Base-by-base conservation (phyloP, 2,113 vertebrate genomes). In the Sapajus apella region DNA sequence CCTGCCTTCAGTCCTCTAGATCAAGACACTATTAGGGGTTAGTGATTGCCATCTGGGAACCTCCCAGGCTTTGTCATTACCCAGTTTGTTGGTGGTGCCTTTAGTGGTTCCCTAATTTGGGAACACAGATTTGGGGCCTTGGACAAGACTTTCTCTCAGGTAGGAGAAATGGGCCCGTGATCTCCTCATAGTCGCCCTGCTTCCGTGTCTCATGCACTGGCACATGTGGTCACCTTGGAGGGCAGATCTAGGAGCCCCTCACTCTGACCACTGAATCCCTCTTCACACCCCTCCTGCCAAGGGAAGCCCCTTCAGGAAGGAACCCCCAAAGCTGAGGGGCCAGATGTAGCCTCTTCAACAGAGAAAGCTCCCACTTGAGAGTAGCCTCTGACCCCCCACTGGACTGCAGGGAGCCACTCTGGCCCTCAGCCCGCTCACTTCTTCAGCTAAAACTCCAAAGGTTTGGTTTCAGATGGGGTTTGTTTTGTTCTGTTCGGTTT, bases 121-220 rank as follows among this genome's bases (percentile, higher is more conserved):
- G 91, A 56, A 72, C 52, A 14, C 50, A 52, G 88, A 20, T 52
- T 52, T 17, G 30, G 84, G 85, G 37, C 47, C 80, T 72, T 30
- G 73, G 83, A 80, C 92, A 85, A 77, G 89, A 92, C 58, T 91
- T 58, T 90, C 84, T 84, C 80, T 21, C 89, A 83, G 92, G 93
- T 85, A 77, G 80, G 87, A 86, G 90, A 52, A 87, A 73, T 50
- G 85, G 68, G 58, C 86, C 79, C 50, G 40, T 0, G 17, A 56
- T 23, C 21, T 88, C 89, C 79, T 94, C 30, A 2, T 32, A 35
- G 20, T 30, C 17, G 40, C 52, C 73, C 82, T 61, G 35, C 94
- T 77, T 91, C 83, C 76, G 73, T 85, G 94, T 98, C 97, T 98
- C 95, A 97, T 90, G 94, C 98, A 98, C 97, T 98, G 97, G 96